A percentile compares a stretch with the other conserved stretches of the same genome.
Evolutionary conservation across 2,113 vertebrate genomes (phyloP).

Genomic region (Clarias macrocephalus): DNA sequence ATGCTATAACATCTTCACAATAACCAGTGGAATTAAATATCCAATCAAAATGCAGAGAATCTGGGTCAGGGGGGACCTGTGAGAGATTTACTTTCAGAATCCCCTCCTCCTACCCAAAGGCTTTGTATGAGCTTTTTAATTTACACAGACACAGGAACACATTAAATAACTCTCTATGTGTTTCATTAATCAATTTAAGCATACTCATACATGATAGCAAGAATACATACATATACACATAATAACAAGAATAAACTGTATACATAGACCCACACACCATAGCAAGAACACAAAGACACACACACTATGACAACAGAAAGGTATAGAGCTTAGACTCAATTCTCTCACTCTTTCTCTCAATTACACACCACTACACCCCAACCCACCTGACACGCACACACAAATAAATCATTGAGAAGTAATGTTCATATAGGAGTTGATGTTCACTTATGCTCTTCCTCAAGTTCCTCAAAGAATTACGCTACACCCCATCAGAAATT

Average conservation of each 20-base stretch:
- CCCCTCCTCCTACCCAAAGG: slow-evolving; percentile 25
- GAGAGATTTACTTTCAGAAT: slow-evolving; percentile 18
- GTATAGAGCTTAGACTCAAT: neutral
- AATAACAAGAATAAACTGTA: slow-evolving; percentile 37
- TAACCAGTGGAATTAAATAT: slow-evolving; percentile 3
- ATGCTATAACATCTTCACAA: neutral
- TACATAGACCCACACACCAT: slow-evolving; percentile 15
- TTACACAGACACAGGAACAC: slow-evolving; percentile 47
- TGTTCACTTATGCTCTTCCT: slow-evolving; percentile 5
- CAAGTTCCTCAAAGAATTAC: neutral
- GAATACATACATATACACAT: slow-evolving; percentile 26
- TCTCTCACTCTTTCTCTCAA: slow-evolving; percentile 3
- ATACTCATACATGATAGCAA: neutral
- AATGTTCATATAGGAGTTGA: slow-evolving; percentile 39
- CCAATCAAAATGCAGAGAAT: slow-evolving; percentile 10
- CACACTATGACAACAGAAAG: slow-evolving; percentile 31
- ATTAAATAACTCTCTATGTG: slow-evolving; percentile 18
- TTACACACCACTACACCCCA: slow-evolving; percentile 19
- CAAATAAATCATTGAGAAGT: slow-evolving; percentile 15
- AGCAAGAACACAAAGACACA: neutral
- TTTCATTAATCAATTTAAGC: slow-evolving; percentile 38
- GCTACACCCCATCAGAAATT: slow-evolving; percentile 21
- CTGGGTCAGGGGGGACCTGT: slow-evolving; percentile 7
- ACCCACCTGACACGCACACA: slow-evolving; percentile 19
- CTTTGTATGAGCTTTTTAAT: slow-evolving; percentile 35